Percentiles rank a stretch among this genome's conserved stretches.
Evolutionary conservation across 2,113 vertebrate genomes (phyloP).

Genomic region (Gavia stellata): DNA sequence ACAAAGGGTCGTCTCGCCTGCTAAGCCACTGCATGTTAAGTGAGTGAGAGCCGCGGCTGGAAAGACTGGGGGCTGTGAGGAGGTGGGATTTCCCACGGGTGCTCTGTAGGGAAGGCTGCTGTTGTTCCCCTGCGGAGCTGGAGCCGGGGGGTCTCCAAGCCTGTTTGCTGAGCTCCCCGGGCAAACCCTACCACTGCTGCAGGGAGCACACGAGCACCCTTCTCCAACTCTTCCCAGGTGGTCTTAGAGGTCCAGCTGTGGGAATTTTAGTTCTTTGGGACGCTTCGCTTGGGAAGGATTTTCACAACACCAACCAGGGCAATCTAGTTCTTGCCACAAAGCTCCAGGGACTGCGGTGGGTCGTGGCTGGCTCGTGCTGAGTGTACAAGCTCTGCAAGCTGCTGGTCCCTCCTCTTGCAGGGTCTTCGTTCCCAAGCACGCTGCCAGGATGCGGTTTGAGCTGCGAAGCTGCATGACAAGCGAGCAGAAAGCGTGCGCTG

Average conservation of each 20-base stretch:
- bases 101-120: not conserved
- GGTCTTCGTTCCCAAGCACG: slow-evolving; percentile 85
- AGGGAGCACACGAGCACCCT: not conserved
- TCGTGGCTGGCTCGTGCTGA: not conserved
- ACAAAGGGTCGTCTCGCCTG: slow-evolving; percentile 68
- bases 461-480: slow-evolving; percentile 72
- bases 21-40: slow-evolving; percentile 82
- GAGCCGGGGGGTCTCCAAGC: not conserved
- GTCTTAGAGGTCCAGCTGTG: not conserved
- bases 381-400: not conserved
- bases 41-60: slow-evolving; percentile 56
- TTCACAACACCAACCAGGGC: not conserved
- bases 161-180: not conserved
- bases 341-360: not conserved
- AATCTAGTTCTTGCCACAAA: not conserved
- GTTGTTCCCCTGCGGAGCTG: not conserved
- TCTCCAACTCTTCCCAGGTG: not conserved
- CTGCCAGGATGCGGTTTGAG: slow-evolving; percentile 72
- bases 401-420: slow-evolving; percentile 47
- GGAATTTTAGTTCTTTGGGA: not conserved
- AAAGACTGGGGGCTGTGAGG: accelerated
- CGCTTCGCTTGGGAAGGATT: not conserved
- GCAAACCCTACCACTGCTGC: too few relatives aligned
- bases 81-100: not conserved
- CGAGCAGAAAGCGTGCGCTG: slow-evolving; percentile 46